Evolutionary conservation across 2,888 invertebrate species (phyloP), one percentile per base, ranked within the genome.

Genomic region (Hemicrepidius hirtus): DNA sequence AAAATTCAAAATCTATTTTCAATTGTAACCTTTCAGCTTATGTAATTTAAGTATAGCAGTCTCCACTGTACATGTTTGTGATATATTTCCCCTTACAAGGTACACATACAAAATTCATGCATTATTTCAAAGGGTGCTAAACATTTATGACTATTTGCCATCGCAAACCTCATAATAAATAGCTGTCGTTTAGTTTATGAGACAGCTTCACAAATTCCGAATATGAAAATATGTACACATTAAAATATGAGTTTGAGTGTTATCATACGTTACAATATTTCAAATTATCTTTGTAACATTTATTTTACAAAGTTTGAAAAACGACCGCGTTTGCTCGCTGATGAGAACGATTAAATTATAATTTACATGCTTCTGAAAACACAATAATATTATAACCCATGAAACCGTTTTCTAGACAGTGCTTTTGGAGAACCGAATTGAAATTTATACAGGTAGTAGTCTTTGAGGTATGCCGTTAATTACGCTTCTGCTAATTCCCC

Each of bases 171-270:
- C 40, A 20, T 20, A 57, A 57, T 57, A 57, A 57, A 57, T 57
- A 57, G 57, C 20, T 16, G 20, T 20, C 57, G 57, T 37, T 57
- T 37, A 40, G 37, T 57, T 28, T 55, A 55, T 32, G 37, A 57
- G 37, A 18, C 20, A 57, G 57, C 57, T 57, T 57, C 32, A 57
- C 37, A 57, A 57, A 57, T 35, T 37, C 37, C 0, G 57, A 44
- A n/a, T 55, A 55, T 35, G 55, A 57, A 57, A 57, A 57, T 37
- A 57, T 37, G 57, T 20, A 21, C n/a, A n/a, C 57, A 57, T 57
- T 57, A 57, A 57, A 16, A 57, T 57, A 57, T 57, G 57, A 13
- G 57, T 57, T 57, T 16, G 57, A 3, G 9, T 18, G 37, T 37
- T 57, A 57, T 57, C 57, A 40, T 21, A 20, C 37, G 37, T n/a